Evolutionary conservation across 2,797 vertebrate genomes (phyloP).

Genomic region (Typhlichthys eigenmanni): DNA sequence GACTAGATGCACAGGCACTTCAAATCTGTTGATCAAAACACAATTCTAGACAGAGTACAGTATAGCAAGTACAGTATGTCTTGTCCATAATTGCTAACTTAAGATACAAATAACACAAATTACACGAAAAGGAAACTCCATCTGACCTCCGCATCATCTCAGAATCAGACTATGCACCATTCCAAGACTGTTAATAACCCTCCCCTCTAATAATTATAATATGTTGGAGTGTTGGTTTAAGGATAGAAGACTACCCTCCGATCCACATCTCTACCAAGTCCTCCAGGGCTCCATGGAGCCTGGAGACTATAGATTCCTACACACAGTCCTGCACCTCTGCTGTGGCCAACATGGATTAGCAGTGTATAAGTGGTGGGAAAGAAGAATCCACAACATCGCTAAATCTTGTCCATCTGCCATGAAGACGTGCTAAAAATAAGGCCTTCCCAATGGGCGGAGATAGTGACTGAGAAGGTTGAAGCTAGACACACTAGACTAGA

Average conservation of each 20-base stretch:
- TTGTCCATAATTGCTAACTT: no score
- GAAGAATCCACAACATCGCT: constrained; percentile 62
- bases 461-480: constrained; percentile 41
- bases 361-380: constrained; percentile 32
- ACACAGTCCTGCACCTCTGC: constrained; percentile 48
- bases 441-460: constrained; percentile 35
- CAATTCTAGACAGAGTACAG: neutral
- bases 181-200: no score
- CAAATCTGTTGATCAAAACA: neutral
- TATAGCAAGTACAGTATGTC: no score
- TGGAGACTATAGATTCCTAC: constrained; percentile 23
- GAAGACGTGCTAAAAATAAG: constrained; percentile 78
- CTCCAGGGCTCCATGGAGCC: constrained; percentile 28
- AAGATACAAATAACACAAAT: neutral
- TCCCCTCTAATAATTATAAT: no score
- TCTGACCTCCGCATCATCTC: no score
- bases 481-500: constrained; percentile 28
- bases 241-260: constrained; percentile 20
- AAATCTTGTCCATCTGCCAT: constrained; percentile 63
- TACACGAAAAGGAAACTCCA: no score
- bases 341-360: constrained; percentile 57
- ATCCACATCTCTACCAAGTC: constrained; percentile 12
- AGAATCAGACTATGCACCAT: no score
- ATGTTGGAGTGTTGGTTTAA: neutral
- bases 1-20: no score